Evolutionary conservation across 2,888 invertebrate species (phyloP), one percentile per base, ranked within the genome.

Genomic region (Augiades crinisus): DNA sequence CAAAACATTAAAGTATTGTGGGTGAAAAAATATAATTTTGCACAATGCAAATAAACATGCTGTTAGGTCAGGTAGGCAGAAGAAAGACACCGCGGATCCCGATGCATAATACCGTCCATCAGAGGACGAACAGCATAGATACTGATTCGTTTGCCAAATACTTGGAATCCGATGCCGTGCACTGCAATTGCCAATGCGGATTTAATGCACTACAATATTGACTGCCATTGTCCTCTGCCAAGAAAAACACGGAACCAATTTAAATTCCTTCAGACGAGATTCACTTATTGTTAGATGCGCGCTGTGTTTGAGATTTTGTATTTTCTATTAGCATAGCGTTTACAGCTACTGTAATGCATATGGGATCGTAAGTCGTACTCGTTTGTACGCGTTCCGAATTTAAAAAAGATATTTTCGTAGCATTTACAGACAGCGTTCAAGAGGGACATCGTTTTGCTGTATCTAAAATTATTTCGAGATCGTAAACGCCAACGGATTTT

Each of bases 401-500:
- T 19, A 10, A 16, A 30, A 41, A 4, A 43, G 43, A 43, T 10
- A 34, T 19, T 36, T 36, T 14, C 14, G 36, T 36, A n/a, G 34
- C 33, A 24, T 5, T 6, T 43, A 36, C 43, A 50, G 50, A 36
- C 43, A 7, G 34, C n/a, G 36, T 34, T 36, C 43, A 19, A 50
- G 19, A 19, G 33, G 19, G 27, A 27, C 41, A 27, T 30, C 12
- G 43, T 50, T n/a, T 19, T 30, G 47, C 14, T 30, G 34, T 33
- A 22, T 33, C 41, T 50, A 50, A 43, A 50, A 50, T 43, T 43
- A 47, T 47, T 47, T 40, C 33, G 47, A 22, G 30, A 27, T 50
- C 36, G 43, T 50, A 50, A 50, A 50, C 14, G 50, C 43, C 36
- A 13, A 37, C 36, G 44, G 43, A 43, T 50, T 50, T 50, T 50